These are phyloP conservation scores for Drosophila asahinai DNA, from an alignment of 1,140 invertebrate species.

Conservation along the genomic window DNA sequence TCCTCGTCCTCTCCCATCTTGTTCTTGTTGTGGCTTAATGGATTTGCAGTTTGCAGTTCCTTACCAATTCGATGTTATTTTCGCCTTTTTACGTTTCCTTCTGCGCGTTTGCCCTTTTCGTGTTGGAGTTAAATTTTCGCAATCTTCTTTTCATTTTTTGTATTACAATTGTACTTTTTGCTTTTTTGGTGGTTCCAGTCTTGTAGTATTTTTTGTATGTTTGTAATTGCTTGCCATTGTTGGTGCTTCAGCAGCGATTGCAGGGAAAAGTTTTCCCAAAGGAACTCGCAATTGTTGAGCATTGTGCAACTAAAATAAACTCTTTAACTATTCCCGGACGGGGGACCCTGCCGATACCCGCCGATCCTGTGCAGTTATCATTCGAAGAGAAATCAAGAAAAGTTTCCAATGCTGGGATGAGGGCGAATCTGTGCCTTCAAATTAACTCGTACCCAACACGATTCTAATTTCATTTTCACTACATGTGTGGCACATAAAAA, in stretches of 20 bases:
- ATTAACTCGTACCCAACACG: conserved; percentile 71
- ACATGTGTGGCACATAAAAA: conserved; percentile 76
- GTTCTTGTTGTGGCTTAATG: conserved; percentile 81
- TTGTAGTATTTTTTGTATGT: conserved; percentile 51
- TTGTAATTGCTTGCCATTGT: conserved; percentile 79
- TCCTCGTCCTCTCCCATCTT: conserved; percentile 43
- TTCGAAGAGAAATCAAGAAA: conserved; percentile 44
- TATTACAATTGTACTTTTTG: conserved; percentile 19
- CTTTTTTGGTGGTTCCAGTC: conserved; percentile 2
- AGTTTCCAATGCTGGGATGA: conserved; percentile 13
- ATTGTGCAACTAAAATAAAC: conserved; percentile 63
- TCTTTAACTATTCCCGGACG: conserved; percentile 52
- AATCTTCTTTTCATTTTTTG: conserved; percentile 34
- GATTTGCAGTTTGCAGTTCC: conserved; percentile 82
- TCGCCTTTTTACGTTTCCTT: conserved; percentile 73
- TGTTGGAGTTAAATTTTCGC: conserved; percentile 61
- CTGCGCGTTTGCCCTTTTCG: conserved; percentile 77
- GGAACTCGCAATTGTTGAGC: conserved; percentile 62
- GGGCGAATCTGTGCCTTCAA: conserved; percentile 58
- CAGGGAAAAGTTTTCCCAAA: conserved; percentile 36
- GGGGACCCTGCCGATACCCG: neutral
- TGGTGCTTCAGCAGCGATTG: conserved; percentile 47
- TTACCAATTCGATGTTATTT: conserved; percentile 81
- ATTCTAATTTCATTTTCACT: conserved; percentile 80
- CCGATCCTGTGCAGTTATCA: conserved; percentile 21